Evolutionary conservation across 2,113 vertebrate genomes (phyloP), one percentile per base, ranked within the genome.

Genomic region (Origma solitaria): DNA sequence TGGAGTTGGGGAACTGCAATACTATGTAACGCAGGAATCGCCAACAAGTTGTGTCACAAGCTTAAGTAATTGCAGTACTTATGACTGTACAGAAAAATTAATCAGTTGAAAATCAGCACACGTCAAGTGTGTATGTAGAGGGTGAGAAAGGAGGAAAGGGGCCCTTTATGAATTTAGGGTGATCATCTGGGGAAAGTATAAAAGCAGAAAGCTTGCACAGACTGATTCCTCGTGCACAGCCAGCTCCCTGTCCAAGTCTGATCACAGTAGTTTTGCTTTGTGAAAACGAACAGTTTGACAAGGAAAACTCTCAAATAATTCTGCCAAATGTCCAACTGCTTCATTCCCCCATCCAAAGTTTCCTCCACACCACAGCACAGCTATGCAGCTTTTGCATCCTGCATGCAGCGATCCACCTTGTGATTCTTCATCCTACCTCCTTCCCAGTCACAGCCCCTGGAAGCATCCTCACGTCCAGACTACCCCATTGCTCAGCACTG

Each of bases 201-300:
- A 62, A 77, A 72, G 62, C 71, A 80, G 33, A 60, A 56, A 69
- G 14, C n/a, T 88, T 14, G 0, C 19, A 33, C 18, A n/a, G 33
- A 19, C 7, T 0, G 1, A 27, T 23, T 47, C 9, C 21, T n/a
- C 20, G 2, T 1, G 2, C 30, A 12, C 2, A 7, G 44, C 33
- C 54, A 54, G 28, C 45, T 73, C 47, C 38, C n/a, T 31, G 21
- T 28, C 22, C 20, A 27, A 69, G 12, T 30, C 37, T 42, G 33
- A 90, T 35, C 21, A 54, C 0, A 0, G 21, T 30, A 20, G 21
- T 35, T 82, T 54, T 38, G 31, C 28, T 53, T 42, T 15, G 15
- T 45, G 53, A 50, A 82, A 86, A 70, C 11, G 60, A 77, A 31
- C 22, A 16, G 12, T 33, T 45, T 45, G 42, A 35, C 38, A 14